Conservation (phyloP, 35 echinoderm and acorn worm species). For the Lytechinus pictus region DNA sequence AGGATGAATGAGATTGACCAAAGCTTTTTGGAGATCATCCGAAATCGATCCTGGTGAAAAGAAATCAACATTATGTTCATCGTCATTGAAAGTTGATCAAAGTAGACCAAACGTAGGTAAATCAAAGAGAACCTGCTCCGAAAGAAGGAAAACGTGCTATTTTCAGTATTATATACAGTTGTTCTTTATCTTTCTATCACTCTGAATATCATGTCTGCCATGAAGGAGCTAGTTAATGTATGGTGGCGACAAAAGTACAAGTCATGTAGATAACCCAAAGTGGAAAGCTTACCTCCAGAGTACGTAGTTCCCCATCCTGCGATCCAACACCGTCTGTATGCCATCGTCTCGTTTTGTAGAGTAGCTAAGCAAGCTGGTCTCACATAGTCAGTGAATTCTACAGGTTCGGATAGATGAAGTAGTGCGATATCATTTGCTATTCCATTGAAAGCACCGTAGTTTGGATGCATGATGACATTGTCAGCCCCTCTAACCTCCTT, state of each 20-base stretch:
- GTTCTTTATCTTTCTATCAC: too few species aligned
- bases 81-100: too few species aligned
- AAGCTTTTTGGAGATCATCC: constrained; percentile 36
- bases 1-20: constrained; percentile 24
- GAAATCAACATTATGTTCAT: too few species aligned
- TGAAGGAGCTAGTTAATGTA: too few species aligned
- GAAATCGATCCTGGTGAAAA: neutral
- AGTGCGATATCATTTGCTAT: constrained; percentile 12
- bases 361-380: constrained; percentile 30
- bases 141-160: too few species aligned
- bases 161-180: too few species aligned
- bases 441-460: neutral
- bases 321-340: constrained; percentile 12
- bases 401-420: neutral
- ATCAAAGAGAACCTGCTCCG: too few species aligned
- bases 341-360: constrained; percentile 25
- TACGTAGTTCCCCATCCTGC: constrained; percentile 34
- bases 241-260: too few species aligned
- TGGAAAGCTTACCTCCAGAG: neutral
- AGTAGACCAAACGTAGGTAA: too few species aligned
- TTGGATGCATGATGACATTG: neutral
- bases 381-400: constrained; percentile 16
- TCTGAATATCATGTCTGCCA: too few species aligned
- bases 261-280: too few species aligned
- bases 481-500: neutral